Conservation (phyloP, 2,888 invertebrate genomes). For the Drosophila kokeensis region DNA sequence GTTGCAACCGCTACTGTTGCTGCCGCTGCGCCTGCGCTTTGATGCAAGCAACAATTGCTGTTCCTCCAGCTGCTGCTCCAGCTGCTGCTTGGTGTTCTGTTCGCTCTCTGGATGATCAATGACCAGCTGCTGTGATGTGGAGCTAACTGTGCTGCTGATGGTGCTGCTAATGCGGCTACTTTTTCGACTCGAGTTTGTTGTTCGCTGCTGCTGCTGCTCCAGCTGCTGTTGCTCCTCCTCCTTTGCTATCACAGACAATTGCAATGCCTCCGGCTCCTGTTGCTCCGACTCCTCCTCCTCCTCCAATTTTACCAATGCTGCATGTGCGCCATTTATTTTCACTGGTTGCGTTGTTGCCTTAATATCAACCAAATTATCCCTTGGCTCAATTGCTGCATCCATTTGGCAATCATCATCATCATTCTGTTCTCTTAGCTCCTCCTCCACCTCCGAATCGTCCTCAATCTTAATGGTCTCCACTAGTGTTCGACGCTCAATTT, state of each 20-base stretch:
- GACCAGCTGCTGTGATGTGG: conserved; percentile 83
- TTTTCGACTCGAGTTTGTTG: conserved; percentile 6
- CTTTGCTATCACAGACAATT: conserved; percentile 58
- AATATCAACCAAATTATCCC: conserved; percentile 12
- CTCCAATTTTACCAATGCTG: not conserved
- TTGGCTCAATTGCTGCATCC: conserved; percentile 2
- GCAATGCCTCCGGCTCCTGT: conserved; percentile 15
- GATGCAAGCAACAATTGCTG: conserved; percentile 7
- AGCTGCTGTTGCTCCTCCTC: conserved; percentile 21
- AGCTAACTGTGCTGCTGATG: conserved; percentile 66
- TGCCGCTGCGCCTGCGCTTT: conserved; percentile 20
- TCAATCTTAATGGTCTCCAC: conserved; percentile 52
- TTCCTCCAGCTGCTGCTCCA: conserved; percentile 25
- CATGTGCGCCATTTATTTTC: conserved; percentile 49
- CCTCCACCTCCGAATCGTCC: conserved; percentile 37
- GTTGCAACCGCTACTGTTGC: conserved; percentile 57
- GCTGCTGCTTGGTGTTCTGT: conserved; percentile 39
- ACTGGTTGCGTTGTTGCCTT: conserved; percentile 22
- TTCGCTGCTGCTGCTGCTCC: not conserved
- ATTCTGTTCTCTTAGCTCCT: conserved; percentile 1
- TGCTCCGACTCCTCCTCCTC: conserved; percentile 1
- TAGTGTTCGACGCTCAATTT: conserved; percentile 13
- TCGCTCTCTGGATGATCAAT: conserved; percentile 83
- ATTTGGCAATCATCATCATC: not conserved
- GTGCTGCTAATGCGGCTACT: conserved; percentile 41